Evolutionary conservation across 2,113 vertebrate genomes (phyloP), one percentile per base, ranked within the genome.

Genomic region (Odobenus rosmarus): DNA sequence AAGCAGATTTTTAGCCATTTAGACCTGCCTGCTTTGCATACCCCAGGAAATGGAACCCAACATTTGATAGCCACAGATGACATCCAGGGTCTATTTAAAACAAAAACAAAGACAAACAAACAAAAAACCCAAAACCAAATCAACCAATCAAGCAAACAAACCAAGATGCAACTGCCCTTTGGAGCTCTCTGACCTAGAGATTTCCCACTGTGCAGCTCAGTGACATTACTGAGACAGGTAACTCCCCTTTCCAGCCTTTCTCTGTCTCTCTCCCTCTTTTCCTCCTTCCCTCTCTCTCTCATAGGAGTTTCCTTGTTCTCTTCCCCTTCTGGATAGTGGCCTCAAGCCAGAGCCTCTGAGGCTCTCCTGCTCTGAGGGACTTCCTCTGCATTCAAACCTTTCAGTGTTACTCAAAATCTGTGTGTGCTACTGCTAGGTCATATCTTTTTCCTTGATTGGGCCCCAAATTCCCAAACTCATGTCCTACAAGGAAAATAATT

Each of bases 1-100:
- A 81, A 49, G 9, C 62, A 91, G 31, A 92, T 67, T 72, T 92
- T 67, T 74, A 95, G 31, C 53, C 67, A 71, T 49, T 80, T 74
- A 69, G 39, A 90, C 49, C 42, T 46, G 42, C 18, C 23, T 89
- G 36, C 7, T 79, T 86, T 93, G n/a, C n/a, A 81, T 77, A 82
- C 5, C 36, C 42, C 82, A 82, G 74, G 77, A 95, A 87, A 55
- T 10, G n/a, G 18, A n/a, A 82, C 12, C 33, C 39, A 82, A 82
- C 51, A 49, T 61, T n/a, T 82, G 19, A 42, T n/a, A 71, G 64
- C 21, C 71, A 67, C 59, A 59, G 85, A 71, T 89, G 83, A 86
- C 86, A 85, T 14, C 5, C 19, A 0, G 3, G 4, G 33, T 42
- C 31, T 69, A 12, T 88, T 61, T 46, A 76, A 85, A 83, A 85